Evolutionary conservation across 2,113 vertebrate genomes (phyloP).

Genomic region (Gobio gobio): DNA sequence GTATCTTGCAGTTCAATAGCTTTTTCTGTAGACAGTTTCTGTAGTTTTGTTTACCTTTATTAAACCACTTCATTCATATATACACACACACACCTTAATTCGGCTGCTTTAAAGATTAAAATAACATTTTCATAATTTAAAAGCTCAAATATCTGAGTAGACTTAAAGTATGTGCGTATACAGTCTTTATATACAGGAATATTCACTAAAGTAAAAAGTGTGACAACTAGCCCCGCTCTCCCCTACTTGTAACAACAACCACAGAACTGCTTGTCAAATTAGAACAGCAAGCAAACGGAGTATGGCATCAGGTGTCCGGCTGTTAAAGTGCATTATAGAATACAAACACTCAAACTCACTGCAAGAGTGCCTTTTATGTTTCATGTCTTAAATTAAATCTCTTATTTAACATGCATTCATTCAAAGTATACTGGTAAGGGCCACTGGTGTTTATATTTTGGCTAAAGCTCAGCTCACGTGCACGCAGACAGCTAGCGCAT

Average conservation of each 20-base stretch:
- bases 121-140: background rate
- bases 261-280: background rate
- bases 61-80: too few species aligned
- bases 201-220: background rate
- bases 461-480: slow-evolving; percentile 5
- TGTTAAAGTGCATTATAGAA: background rate
- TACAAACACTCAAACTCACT: background rate
- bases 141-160: too few species aligned
- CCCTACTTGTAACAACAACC: background rate
- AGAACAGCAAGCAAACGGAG: background rate
- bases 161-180: background rate
- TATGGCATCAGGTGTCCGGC: background rate
- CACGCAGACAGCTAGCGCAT: slow-evolving; percentile 15
- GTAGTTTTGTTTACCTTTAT: too few species aligned
- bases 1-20: too few species aligned
- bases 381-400: background rate
- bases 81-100: background rate
- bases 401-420: background rate
- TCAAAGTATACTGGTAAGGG: background rate
- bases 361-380: background rate
- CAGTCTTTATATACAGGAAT: background rate
- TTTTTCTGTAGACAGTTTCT: background rate
- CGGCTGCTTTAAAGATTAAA: background rate
- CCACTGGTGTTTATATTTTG: slow-evolving; percentile 28
- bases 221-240: background rate